Evolutionary conservation across 2,888 invertebrate genomes (phyloP), one percentile per base, ranked within the genome.

Genomic region (Drosophila incognita): DNA sequence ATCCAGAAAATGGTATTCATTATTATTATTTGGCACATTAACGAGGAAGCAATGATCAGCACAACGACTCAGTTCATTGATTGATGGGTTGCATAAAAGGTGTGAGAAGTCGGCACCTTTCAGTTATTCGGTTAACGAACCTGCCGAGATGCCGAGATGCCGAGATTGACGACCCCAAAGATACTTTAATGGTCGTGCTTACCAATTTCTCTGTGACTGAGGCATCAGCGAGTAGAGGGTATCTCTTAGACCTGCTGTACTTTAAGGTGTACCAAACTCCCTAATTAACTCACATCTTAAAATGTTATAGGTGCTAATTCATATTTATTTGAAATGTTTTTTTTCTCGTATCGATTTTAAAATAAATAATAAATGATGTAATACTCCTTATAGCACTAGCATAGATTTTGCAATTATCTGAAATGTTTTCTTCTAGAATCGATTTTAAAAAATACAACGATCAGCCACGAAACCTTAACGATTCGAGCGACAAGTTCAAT

Each of bases 401-500:
- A 21, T 13, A 2, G 33, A 52, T 21, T 24, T 21, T 15, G 15
- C 33, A 33, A 21, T 33, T 33, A 15, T 49, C 5, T 27, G 29
- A 29, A 29, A 11, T 31, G n/a, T 31, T 31, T 51, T 49, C 15
- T 8, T 29, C 29, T n/a, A 49, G 18, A 1, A 18, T 27, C 18
- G 4, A 18, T 21, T 8, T 15, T 33, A 15, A n/a, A n/a, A 33
- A 8, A 2, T 10, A 10, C 76, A 69, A 59, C 31, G 64, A 21
- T 53, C 66, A 54, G 52, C 52, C 36, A 35, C 36, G 10, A 57
- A 31, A 72, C 62, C 63, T 63, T 38, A 62, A 18, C 56, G 56
- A 54, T 27, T 33, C 58, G 27, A 69, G 46, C 40, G 75, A 46
- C 74, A 59, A 73, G 64, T 64, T 78, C 79, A 82, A 77, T 69